Evolutionary conservation across 2,113 vertebrate genomes (phyloP).

Genomic region (Jaculus jaculus): DNA sequence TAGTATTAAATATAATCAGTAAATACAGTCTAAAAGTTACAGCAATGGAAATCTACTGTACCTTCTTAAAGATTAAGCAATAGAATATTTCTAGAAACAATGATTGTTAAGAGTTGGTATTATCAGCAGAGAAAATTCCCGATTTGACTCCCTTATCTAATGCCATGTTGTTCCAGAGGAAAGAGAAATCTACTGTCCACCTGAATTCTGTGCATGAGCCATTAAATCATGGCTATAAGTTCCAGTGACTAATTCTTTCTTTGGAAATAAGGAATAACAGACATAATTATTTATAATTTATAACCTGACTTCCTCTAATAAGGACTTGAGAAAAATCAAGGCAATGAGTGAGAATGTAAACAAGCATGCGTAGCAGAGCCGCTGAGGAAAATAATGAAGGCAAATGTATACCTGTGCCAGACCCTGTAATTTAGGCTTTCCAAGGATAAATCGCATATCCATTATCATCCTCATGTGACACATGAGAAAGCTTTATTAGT

Average conservation of each 20-base stretch:
- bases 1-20: not conserved
- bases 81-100: not conserved
- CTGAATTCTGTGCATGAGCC: not conserved
- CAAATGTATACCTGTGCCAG: not conserved
- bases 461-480: not conserved
- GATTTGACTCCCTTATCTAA: not conserved
- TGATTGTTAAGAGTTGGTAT: not conserved
- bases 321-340: conserved; percentile 18
- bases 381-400: not conserved
- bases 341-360: not conserved
- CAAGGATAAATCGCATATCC: not conserved
- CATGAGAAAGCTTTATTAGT: not conserved
- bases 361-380: not conserved
- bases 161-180: not conserved
- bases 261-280: conserved; percentile 43
- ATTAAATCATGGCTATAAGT: conserved; percentile 15
- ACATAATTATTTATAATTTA: conserved; percentile 57
- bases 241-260: not conserved
- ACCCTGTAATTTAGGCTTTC: not conserved
- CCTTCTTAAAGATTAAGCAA: conserved; percentile 16
- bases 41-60: not conserved
- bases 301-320: not conserved
- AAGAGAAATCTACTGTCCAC: conserved; percentile 24
- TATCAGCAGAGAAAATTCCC: conserved; percentile 22
- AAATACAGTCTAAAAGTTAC: not conserved